Evolutionary conservation across 1,140 invertebrate species (phyloP).

Genomic region (Cydia splendana): DNA sequence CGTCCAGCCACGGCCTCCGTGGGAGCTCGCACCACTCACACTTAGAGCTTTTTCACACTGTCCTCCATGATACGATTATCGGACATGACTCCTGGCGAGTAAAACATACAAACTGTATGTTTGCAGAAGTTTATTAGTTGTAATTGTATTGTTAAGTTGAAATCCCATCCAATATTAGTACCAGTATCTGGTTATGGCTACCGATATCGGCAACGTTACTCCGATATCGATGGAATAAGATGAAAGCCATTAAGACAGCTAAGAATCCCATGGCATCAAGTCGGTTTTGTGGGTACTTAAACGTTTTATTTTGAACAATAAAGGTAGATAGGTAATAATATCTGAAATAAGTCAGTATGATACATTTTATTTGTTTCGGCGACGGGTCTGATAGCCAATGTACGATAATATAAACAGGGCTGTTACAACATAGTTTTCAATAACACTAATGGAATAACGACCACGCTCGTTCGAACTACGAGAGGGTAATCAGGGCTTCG

Average conservation of each 20-base stretch:
- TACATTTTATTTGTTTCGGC: background rate
- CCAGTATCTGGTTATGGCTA: too few species aligned
- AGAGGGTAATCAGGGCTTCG: background rate
- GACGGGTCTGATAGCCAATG: background rate
- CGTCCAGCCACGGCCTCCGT: constrained; percentile 32
- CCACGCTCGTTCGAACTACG: constrained; percentile 36
- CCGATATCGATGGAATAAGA: too few species aligned
- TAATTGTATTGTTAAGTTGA: too few species aligned
- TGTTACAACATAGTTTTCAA: constrained; percentile 58
- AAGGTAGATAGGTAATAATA: too few species aligned
- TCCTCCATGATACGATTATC: background rate
- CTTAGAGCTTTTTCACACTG: constrained; percentile 30
- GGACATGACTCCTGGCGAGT: background rate
- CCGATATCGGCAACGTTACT: too few species aligned
- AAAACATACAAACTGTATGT: background rate
- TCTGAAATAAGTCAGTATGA: background rate
- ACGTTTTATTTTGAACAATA: too few species aligned
- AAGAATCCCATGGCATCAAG: too few species aligned
- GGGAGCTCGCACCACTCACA: constrained; percentile 45
- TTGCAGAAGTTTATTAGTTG: too few species aligned
- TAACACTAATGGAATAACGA: constrained; percentile 62
- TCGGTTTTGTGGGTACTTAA: too few species aligned
- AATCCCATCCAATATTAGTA: too few species aligned
- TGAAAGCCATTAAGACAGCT: too few species aligned
- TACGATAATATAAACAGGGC: background rate